These are phyloP conservation scores for Adoxophyes honmai DNA, from an alignment of 1,140 invertebrate species.

Conservation along the genomic window DNA sequence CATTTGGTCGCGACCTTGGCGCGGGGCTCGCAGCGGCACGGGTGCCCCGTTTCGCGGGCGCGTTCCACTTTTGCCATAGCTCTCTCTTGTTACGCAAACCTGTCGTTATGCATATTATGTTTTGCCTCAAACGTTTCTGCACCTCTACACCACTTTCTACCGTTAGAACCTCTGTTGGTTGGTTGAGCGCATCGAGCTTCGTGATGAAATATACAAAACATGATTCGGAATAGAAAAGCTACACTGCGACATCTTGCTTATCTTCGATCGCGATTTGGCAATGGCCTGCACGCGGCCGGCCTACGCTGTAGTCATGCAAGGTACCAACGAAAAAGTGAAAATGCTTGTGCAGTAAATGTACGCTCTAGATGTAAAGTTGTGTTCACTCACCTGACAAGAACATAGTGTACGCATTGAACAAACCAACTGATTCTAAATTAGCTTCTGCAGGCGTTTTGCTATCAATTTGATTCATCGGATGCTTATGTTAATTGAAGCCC, in stretches of 20 bases:
- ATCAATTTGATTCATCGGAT: too few relatives aligned
- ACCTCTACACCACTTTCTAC: constrained; percentile 60
- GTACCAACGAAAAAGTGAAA: constrained; percentile 4
- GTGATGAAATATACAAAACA: not conserved
- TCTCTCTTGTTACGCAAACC: constrained; percentile 74
- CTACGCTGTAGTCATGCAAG: not conserved
- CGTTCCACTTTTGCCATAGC: constrained; percentile 63
- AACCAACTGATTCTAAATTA: too few relatives aligned
- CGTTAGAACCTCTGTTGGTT: constrained; percentile 24
- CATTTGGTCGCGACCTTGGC: constrained; percentile 46
- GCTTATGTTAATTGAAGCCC: too few relatives aligned
- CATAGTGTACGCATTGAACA: too few relatives aligned
- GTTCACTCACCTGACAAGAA: too few relatives aligned
- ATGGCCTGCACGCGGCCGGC: not conserved
- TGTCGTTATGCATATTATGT: constrained; percentile 70
- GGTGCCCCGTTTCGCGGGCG: constrained; percentile 53
- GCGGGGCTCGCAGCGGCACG: constrained; percentile 35
- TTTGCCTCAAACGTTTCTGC: constrained; percentile 51
- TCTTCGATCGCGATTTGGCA: constrained; percentile 7
- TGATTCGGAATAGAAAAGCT: not conserved
- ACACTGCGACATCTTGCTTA: not conserved
- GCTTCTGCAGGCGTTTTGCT: too few relatives aligned
- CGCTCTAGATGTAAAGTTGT: too few relatives aligned
- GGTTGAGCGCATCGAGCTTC: constrained; percentile 11
- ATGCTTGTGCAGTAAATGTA: too few relatives aligned